phyloP scores from a whole-genome alignment of 2,797 vertebrate species.

The Micromesistius poutassou region DNA sequence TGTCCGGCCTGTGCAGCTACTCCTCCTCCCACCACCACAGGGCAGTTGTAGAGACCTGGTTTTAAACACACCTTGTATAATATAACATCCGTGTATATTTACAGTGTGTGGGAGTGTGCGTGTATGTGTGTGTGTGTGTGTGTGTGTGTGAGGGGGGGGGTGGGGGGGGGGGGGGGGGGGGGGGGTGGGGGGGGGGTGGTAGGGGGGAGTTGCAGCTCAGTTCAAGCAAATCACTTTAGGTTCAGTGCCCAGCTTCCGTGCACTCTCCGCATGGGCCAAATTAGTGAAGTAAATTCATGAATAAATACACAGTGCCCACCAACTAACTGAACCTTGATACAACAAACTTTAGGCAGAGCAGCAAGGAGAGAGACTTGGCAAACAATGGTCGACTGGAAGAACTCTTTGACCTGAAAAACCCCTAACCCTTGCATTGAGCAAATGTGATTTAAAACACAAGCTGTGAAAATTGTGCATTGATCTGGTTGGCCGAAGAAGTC shows the following conservation, averaged over 20 bases:
- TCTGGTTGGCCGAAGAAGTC: not conserved
- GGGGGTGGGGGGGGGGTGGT: too few species aligned
- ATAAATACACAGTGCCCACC: not conserved
- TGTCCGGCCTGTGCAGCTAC: not conserved
- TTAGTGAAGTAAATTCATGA: not conserved
- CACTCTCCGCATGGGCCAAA: not conserved
- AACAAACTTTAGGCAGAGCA: not conserved
- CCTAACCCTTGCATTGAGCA: not conserved
- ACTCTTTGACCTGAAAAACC: not conserved
- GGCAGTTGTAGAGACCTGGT: not conserved
- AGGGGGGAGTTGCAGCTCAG: not conserved
- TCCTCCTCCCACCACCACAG: not conserved
- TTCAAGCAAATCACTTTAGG: not conserved
- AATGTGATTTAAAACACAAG: not conserved
- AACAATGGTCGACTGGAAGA: not conserved
- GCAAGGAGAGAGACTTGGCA: not conserved
- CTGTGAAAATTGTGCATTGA: not conserved
- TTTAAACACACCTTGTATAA: constrained; percentile 3
- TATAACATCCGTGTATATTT: constrained; percentile 2
- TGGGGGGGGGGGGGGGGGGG: not conserved
- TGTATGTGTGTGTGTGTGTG: too few species aligned
- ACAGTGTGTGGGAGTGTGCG: not conserved
- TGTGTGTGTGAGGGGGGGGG: too few species aligned
- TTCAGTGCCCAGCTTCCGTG: not conserved
- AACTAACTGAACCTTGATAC: not conserved